Evolutionary conservation across 2,113 vertebrate genomes (phyloP).

Genomic region (Urocitellus parryii): DNA sequence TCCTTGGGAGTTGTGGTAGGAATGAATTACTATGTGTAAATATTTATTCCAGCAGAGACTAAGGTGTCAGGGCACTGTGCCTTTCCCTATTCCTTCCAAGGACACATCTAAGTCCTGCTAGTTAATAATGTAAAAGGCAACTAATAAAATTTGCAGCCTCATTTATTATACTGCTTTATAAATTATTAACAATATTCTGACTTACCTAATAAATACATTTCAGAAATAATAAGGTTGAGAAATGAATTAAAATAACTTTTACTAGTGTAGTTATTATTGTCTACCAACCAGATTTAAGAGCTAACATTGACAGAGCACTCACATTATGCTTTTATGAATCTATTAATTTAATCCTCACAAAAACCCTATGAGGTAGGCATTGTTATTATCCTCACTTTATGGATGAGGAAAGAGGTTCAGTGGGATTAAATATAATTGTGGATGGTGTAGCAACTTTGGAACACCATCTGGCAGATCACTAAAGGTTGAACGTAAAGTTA

Average conservation of each 20-base stretch:
- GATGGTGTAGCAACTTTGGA: not conserved
- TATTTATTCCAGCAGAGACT: not conserved
- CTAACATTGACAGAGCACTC: not conserved
- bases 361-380: not conserved
- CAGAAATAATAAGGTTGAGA: not conserved
- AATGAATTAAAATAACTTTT: slow-evolving; percentile 15
- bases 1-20: not conserved
- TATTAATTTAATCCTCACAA: slow-evolving; percentile 33
- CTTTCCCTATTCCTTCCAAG: not conserved
- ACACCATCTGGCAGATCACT: slow-evolving; percentile 19
- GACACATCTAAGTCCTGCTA: not conserved
- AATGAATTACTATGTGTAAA: not conserved
- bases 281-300: not conserved
- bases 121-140: not conserved
- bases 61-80: not conserved
- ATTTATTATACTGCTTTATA: not conserved
- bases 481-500: not conserved
- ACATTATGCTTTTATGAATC: slow-evolving; percentile 1
- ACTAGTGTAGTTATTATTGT: not conserved
- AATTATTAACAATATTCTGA: slow-evolving; percentile 22
- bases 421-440: not conserved
- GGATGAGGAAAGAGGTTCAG: not conserved
- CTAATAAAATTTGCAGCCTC: not conserved
- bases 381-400: not conserved
- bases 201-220: slow-evolving; percentile 1